Base-by-base conservation (phyloP, 1,140 invertebrate species). In the Drosophila paulistorum region DNA sequence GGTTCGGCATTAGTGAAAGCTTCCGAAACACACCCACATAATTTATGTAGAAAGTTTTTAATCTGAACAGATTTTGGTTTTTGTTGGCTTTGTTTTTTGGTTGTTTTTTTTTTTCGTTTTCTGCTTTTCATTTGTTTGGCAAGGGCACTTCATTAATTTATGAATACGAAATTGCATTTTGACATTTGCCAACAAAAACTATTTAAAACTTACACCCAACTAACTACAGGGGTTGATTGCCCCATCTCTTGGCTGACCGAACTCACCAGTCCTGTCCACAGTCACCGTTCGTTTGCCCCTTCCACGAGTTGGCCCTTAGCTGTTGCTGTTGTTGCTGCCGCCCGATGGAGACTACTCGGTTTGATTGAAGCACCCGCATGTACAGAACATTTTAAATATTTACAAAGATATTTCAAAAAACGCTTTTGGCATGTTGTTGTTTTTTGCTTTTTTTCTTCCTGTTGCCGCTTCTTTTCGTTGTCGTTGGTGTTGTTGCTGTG, bases 391-490 rank as follows among this genome's bases (percentile, higher is more conserved):
- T 89, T 89, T 89, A 89, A 89, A 89, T 89, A 89, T 89, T 89
- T 89, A 89, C 85, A 89, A 89, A 90, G 84, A 89, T 87, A 89
- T 89, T 89, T 89, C 84, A 89, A 89, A 89, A 89, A 89, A 89
- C 85, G 84, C 84, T 89, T 67, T 75, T 72, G 84, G 80, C 84
- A 89, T 89, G 83, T 83, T 89, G 83, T 89, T 69, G 73, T 68
- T 61, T 76, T 75, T 57, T 68, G 62, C 37, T 51, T 62, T 69
- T 64, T 75, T 68, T 45, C 37, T 62, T 71, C 41, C 39, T 72
- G 55, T 45, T 48, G 26, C 26, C 26, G 30, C 30, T 30, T 30
- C 30, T 30, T 37, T 73, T 41, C 55, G 55, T 62, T 45, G 55
- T 79, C 30, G 30, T 30, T 30, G 30, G 30, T 30, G 30, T 30